phyloP scores from a whole-genome alignment of 2,113 vertebrate species.

The Vidua macroura region DNA sequence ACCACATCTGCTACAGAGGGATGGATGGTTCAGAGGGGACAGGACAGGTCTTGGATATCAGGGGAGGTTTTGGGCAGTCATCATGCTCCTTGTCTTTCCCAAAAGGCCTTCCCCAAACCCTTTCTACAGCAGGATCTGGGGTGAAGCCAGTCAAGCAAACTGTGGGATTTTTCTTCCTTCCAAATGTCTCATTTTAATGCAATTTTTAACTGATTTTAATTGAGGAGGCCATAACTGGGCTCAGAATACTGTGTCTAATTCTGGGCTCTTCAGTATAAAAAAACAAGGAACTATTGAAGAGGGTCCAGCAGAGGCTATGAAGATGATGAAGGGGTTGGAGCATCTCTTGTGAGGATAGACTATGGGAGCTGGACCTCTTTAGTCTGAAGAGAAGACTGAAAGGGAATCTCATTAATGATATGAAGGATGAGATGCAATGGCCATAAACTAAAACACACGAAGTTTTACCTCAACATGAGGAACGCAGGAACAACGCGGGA shows the following conservation, averaged over 20 bases:
- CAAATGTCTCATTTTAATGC: background rate
- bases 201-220: background rate
- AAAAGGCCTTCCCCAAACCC: fast-evolving
- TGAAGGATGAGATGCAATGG: background rate
- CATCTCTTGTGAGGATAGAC: background rate
- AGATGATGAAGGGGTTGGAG: background rate
- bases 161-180: fast-evolving
- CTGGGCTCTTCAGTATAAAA: background rate
- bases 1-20: fast-evolving
- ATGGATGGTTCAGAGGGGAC: fast-evolving
- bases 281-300: background rate
- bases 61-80: background rate
- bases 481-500: background rate
- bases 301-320: background rate
- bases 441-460: background rate
- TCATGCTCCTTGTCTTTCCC: background rate
- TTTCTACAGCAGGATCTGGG: background rate
- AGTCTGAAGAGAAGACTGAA: background rate
- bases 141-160: background rate
- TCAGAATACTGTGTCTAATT: background rate
- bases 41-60: fast-evolving
- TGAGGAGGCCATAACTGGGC: background rate
- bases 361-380: background rate
- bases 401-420: background rate
- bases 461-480: background rate